These are phyloP conservation scores for Morpho helenor DNA, from an alignment of 2,888 invertebrate species.

Conservation along the genomic window DNA sequence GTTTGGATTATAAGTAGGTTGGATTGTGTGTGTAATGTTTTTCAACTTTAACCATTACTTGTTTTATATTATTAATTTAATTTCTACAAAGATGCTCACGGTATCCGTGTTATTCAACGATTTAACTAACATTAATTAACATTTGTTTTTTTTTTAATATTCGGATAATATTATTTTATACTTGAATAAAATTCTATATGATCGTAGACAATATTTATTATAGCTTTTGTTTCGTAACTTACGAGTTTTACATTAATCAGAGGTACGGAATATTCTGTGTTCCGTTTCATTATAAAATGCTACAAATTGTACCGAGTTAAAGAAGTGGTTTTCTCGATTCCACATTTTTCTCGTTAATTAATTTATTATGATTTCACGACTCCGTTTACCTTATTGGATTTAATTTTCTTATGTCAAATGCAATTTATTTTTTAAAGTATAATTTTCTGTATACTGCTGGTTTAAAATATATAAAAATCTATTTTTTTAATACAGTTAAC, in stretches of 20 bases:
- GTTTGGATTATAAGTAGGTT: too few species aligned
- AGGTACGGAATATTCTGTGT: background rate
- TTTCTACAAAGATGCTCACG: too few species aligned
- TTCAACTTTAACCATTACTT: too few species aligned
- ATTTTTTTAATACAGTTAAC: background rate
- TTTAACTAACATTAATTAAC: too few species aligned
- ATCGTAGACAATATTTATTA: too few species aligned
- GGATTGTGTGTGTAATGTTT: too few species aligned
- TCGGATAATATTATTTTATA: background rate
- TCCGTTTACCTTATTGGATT: constrained; percentile 7
- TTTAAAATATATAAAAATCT: background rate
- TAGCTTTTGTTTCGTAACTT: background rate
- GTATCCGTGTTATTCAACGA: too few species aligned
- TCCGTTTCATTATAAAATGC: constrained; percentile 2
- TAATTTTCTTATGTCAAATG: constrained; percentile 7
- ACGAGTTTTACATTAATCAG: too few species aligned
- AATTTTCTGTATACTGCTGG: background rate
- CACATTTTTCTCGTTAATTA: constrained; percentile 17
- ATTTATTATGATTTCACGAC: constrained; percentile 12
- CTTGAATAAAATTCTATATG: background rate
- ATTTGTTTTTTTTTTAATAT: too few species aligned
- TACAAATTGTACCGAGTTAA: constrained; percentile 2
- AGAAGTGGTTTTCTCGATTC: constrained; percentile 7
- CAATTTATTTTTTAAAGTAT: background rate
- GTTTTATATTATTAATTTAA: too few species aligned